Conservation (phyloP, 2,888 invertebrate species). For the Lasioglossum lativentre region DNA sequence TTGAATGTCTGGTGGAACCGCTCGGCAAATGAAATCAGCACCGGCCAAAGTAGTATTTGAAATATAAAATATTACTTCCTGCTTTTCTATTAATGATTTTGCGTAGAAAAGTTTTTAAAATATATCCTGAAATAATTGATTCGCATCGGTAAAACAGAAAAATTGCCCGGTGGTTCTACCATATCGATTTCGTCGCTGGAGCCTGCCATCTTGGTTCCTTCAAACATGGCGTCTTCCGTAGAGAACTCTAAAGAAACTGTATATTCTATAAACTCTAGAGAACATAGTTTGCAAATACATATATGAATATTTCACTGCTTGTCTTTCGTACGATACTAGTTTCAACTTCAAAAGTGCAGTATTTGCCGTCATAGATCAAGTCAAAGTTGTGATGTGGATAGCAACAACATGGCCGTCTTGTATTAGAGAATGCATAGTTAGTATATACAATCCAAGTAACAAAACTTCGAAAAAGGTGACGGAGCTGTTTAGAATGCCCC, state of each 20-base stretch:
- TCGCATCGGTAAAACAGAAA: neutral
- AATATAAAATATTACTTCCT: no score
- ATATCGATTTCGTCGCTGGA: neutral
- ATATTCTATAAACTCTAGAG: neutral
- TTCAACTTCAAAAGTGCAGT: neutral
- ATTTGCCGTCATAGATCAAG: neutral
- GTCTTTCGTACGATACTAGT: neutral
- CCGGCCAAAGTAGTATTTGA: no score
- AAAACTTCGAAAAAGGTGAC: neutral
- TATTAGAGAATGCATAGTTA: neutral
- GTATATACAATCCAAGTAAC: neutral
- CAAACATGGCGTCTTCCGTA: neutral
- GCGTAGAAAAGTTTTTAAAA: no score
- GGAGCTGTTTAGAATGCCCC: neutral
- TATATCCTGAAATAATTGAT: no score
- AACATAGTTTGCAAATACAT: neutral
- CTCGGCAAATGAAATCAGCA: no score
- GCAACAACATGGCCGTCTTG: neutral
- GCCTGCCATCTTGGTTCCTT: no score
- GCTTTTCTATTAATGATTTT: no score
- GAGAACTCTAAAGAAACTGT: neutral
- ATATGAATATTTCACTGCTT: neutral
- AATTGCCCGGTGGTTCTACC: neutral
- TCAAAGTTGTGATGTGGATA: neutral
- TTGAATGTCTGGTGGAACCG: no score